Evolutionary conservation across 2,888 invertebrate genomes (phyloP).

Genomic region (Rhopalosiphum nymphaeae): DNA sequence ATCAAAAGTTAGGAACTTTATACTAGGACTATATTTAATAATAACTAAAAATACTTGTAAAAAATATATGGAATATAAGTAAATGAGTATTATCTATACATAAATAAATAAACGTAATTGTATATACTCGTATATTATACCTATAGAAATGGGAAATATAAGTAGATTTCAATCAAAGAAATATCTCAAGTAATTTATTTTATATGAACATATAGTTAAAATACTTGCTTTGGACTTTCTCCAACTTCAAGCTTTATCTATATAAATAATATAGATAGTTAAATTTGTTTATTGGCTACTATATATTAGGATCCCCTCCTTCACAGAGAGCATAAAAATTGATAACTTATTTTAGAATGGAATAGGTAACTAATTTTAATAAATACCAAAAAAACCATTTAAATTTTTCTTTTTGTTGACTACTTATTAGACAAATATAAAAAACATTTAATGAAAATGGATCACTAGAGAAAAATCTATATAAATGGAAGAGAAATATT

Average conservation of each 20-base stretch:
- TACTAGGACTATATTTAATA: background rate
- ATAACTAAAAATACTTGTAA: background rate
- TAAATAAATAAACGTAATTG: background rate
- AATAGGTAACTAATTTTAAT: background rate
- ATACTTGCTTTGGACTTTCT: conserved; percentile 30
- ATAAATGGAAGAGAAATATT: background rate
- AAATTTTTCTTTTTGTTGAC: background rate
- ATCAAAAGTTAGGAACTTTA: background rate
- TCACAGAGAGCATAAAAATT: background rate
- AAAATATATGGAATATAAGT: background rate
- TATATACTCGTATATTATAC: background rate
- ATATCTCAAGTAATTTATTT: conserved; percentile 15
- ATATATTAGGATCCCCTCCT: background rate
- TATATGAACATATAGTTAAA: conserved; percentile 39
- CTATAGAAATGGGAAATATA: background rate
- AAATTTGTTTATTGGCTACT: conserved; percentile 46
- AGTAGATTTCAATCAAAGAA: background rate
- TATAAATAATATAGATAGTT: conserved; percentile 41
- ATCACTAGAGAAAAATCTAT: too few relatives aligned
- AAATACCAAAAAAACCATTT: background rate
- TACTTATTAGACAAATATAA: background rate
- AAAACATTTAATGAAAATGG: background rate
- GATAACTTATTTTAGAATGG: background rate
- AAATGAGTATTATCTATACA: background rate
- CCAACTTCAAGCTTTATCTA: conserved; percentile 41